phyloP scores from a whole-genome alignment of 2,113 vertebrate genomes.

The Lasiurus borealis region DNA sequence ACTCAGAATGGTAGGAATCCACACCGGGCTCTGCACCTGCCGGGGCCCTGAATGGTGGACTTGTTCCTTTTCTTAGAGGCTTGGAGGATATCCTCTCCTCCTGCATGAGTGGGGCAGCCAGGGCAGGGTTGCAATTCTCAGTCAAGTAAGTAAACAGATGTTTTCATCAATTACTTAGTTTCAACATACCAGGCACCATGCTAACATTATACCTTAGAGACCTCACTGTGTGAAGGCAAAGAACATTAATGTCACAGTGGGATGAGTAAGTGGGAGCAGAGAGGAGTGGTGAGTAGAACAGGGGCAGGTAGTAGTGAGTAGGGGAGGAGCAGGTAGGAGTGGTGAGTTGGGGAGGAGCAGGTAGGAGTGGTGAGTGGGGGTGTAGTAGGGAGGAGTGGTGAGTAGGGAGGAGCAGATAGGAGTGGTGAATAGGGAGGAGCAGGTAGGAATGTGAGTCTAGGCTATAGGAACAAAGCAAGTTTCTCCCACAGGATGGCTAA shows the following conservation, averaged over 20 bases:
- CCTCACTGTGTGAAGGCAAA: no score
- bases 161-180: no score
- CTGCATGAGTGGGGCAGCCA: neutral
- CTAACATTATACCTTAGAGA: fast-evolving
- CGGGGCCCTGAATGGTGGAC: fast-evolving
- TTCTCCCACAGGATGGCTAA: no score
- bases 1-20: neutral
- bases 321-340: fast-evolving
- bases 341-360: neutral
- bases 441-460: neutral
- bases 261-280: fast-evolving
- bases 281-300: neutral
- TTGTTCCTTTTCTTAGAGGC: neutral
- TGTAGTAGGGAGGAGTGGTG: no score
- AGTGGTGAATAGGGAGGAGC: neutral
- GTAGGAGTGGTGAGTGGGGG: neutral
- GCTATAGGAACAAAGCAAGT: no score
- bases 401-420: neutral
- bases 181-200: fast-evolving
- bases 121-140: neutral
- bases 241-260: fast-evolving
- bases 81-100: neutral
- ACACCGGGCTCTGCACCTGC: neutral
- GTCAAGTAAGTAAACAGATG: neutral
- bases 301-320: neutral